Percentiles rank a stretch among this genome's conserved stretches.
Conservation (phyloP, 2,797 vertebrate genomes). For the Dromococcyx pavoninus region DNA sequence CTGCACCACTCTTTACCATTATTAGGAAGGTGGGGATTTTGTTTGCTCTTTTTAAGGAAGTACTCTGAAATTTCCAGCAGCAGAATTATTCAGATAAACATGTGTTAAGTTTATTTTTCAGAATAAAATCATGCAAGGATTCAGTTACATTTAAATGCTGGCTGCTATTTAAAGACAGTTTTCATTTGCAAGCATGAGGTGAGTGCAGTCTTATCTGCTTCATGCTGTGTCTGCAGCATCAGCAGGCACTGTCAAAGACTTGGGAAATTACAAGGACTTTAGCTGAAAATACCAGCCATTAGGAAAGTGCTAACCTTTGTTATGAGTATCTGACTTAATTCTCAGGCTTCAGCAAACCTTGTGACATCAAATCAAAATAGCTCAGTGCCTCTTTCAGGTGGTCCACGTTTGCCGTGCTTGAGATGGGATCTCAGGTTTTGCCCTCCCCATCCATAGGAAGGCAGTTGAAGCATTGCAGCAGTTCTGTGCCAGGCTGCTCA, state of each 20-base stretch:
- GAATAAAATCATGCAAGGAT: not conserved
- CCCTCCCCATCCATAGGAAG: not conserved
- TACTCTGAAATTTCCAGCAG: not conserved
- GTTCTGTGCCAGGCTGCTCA: not conserved
- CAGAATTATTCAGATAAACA: not conserved
- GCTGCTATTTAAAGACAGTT: not conserved
- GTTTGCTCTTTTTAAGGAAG: not conserved
- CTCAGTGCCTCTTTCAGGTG: not conserved
- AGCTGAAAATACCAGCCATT: not conserved
- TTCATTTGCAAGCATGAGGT: not conserved
- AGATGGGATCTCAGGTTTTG: not conserved
- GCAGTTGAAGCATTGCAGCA: not conserved
- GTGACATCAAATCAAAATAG: not conserved
- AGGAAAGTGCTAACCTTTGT: not conserved
- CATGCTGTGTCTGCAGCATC: not conserved
- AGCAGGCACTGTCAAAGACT: not conserved
- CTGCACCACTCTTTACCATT: not conserved
- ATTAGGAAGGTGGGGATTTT: not conserved
- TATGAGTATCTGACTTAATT: not conserved
- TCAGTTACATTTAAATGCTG: not conserved
- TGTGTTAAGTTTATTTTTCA: not conserved
- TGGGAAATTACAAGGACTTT: not conserved
- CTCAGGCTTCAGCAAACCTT: not conserved
- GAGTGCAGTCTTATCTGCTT: not conserved
- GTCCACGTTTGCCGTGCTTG: rapidly evolving